Evolutionary conservation across 2,797 vertebrate genomes (phyloP).

Genomic region (Mormyrops attenuatus): DNA sequence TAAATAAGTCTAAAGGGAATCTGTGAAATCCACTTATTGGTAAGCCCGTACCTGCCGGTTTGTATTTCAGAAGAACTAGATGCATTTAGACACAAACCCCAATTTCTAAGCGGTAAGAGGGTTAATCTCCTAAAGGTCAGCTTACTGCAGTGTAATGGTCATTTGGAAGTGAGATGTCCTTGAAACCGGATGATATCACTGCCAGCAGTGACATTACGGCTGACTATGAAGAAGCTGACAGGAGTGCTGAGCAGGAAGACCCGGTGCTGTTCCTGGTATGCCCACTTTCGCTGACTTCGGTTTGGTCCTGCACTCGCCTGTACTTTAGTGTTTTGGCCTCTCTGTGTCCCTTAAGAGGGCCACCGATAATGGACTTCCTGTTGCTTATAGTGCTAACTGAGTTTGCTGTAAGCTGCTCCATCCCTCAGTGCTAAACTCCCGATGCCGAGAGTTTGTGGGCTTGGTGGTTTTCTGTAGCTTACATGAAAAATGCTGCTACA

Average conservation of each 20-base stretch:
- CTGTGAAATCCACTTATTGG: neutral
- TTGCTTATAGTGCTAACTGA: neutral
- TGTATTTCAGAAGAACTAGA: neutral
- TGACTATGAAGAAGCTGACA: neutral
- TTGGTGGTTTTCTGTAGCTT: neutral
- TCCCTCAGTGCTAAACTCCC: neutral
- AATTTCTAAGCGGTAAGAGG: neutral
- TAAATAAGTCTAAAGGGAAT: neutral
- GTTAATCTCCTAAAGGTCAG: slow-evolving; percentile 27
- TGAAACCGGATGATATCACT: neutral
- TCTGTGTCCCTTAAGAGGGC: neutral
- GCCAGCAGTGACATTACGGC: neutral
- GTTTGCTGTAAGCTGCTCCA: neutral
- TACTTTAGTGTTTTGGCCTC: neutral
- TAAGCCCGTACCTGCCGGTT: neutral
- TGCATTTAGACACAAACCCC: neutral
- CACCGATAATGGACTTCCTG: neutral
- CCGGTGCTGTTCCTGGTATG: neutral
- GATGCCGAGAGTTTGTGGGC: neutral
- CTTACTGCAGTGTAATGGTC: neutral
- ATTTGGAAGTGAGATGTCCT: neutral
- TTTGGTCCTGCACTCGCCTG: neutral
- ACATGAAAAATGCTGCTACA: neutral
- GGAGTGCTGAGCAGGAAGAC: neutral
- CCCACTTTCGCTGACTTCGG: neutral